phyloP scores from a whole-genome alignment of 2,113 vertebrate species.

The Cyphomyrus discorhynchus region DNA sequence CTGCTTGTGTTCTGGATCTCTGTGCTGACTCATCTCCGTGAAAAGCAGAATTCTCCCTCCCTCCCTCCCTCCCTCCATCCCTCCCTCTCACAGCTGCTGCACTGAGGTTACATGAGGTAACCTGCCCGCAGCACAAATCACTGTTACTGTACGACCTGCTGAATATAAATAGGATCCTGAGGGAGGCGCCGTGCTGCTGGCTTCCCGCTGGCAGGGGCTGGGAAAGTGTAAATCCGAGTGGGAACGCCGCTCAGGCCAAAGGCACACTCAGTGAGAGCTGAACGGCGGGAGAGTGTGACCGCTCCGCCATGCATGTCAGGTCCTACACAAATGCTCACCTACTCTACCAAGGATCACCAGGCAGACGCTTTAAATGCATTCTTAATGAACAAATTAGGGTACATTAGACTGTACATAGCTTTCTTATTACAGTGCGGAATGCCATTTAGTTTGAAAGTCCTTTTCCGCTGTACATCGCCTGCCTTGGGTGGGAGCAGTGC shows the following conservation, averaged over 20 bases:
- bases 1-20: background rate
- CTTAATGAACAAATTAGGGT: background rate
- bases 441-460: background rate
- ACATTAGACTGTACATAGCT: background rate
- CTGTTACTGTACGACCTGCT: slow-evolving; percentile 22
- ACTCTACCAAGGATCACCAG: background rate
- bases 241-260: background rate
- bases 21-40: slow-evolving; percentile 18
- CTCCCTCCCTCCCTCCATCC: background rate
- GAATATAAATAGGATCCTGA: slow-evolving; percentile 21
- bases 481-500: background rate
- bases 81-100: slow-evolving; percentile 13
- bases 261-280: background rate
- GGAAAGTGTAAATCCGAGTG: background rate
- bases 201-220: slow-evolving; percentile 3
- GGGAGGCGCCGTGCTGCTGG: background rate
- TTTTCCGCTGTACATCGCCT: background rate
- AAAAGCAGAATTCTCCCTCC: slow-evolving; percentile 11
- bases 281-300: background rate
- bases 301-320: background rate
- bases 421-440: background rate
- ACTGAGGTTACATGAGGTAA: slow-evolving; percentile 21
- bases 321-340: background rate
- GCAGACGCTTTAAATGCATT: background rate
- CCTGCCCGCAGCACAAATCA: slow-evolving; percentile 10